Evolutionary conservation across 2,113 vertebrate species (phyloP), one percentile per base, ranked within the genome.

Genomic region (Bambusicola thoracicus): DNA sequence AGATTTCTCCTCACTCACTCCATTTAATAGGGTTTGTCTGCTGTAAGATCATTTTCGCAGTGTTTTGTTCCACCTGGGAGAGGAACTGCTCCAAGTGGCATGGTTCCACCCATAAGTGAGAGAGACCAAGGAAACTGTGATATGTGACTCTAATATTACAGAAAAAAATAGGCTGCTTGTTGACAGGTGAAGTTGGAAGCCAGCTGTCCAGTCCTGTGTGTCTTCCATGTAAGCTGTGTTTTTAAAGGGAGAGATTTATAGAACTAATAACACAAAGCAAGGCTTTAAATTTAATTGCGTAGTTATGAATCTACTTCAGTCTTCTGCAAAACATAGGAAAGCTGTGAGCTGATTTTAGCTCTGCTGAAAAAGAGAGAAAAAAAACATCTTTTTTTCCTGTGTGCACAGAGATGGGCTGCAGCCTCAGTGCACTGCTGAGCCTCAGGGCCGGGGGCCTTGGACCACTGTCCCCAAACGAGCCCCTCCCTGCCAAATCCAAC

Each of bases 41-140:
- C 17, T 14, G 1, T 58, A 34, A 53, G 17, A 2, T 27, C 2
- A 17, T 55, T 34, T 61, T 48, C 82, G 65, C 70, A 46, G 32
- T 36, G 10, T 18, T 82, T 48, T 85, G 17, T 19, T 87, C 46
- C 63, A 74, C 34, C 30, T 49, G 40, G 44, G 27, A 38, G 24
- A 44, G 34, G n/a, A 72, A 53, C 24, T 66, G 30, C 46, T 88
- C 30, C 46, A 62, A 15, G 34, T 30, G 13, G 19, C 34, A 17
- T 11, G 4, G 40, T 38, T 70, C 51, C 63, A 80, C 27, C 16
- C 11, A 49, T 0, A 0, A 51, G 38, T 17, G 36, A 78, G 29
- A 65, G 16, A 66, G 87, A 62, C 3, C 32, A 67, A 62, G 40
- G 29, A 48, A 79, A 66, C 11, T 61, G 34, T 61, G 10, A 44